A percentile compares a stretch with the other conserved stretches of the same genome.
Evolutionary conservation across 2,888 invertebrate genomes (phyloP).

Genomic region (Athetis lepigone): DNA sequence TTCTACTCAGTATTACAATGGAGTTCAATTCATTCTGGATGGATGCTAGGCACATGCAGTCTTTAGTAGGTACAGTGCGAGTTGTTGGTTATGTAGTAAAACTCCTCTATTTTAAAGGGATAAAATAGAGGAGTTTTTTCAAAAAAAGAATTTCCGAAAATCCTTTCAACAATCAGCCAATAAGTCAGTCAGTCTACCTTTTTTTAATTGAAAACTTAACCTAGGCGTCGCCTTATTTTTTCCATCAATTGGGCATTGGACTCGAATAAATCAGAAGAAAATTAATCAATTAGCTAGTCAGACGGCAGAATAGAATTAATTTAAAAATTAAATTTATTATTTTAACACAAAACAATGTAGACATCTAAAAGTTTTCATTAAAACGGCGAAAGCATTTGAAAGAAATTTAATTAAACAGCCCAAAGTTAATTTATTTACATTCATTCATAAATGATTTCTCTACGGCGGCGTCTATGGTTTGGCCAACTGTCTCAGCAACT

Average conservation of each 20-base stretch:
- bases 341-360: constrained; percentile 8
- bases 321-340: constrained; percentile 5
- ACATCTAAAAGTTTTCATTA: background rate
- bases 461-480: constrained; percentile 45
- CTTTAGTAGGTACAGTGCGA: background rate
- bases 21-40: constrained; percentile 18
- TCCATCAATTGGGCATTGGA: too few species aligned
- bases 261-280: background rate
- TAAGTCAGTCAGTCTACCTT: too few species aligned
- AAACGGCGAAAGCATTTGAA: constrained; percentile 5
- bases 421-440: constrained; percentile 40
- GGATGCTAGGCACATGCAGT: background rate
- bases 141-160: too few species aligned
- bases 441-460: constrained; percentile 52
- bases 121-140: too few species aligned
- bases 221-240: too few species aligned
- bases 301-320: background rate
- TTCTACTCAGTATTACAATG: constrained; percentile 19
- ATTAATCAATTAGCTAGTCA: background rate
- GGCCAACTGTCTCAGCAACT: constrained; percentile 64
- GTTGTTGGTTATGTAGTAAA: background rate
- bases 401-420: constrained; percentile 32
- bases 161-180: too few species aligned
- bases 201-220: too few species aligned
- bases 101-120: too few species aligned